Evolutionary conservation across 2,888 invertebrate genomes (phyloP), one percentile per base, ranked within the genome.

Genomic region (Balanococcus diminutus): DNA sequence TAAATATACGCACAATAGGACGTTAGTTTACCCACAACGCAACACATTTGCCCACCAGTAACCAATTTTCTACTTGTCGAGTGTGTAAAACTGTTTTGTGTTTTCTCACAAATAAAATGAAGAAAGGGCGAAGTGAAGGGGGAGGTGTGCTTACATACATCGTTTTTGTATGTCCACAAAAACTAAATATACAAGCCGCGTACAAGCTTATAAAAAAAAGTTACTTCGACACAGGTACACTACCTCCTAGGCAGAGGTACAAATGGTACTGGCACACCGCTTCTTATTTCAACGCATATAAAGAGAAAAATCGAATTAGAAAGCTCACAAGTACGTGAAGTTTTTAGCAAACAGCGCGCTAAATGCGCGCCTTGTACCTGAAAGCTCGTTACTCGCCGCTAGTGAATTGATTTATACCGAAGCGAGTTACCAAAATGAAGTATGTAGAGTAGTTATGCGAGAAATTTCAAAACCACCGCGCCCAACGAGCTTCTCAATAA

Each of bases 231-330:
- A 79, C 36, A 79, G 75, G 72, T 72, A 72, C 42, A 42, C 5
- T 36, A 36, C 8, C 8, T 36, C 36, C 36, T 36, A 36, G n/a
- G n/a, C n/a, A n/a, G n/a, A n/a, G n/a, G 46, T 61, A 61, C 72
- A 72, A 72, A 72, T 72, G 72, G 72, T 32, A 72, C n/a, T 72
- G 72, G 72, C 72, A 72, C n/a, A 72, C 72, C 28, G 72, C 72
- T 72, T 72, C 72, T 6, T 72, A 46, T 72, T 72, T 28, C 25
- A 31, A 72, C 72, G 72, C 31, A 72, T 72, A 72, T 32, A 72
- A 72, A 72, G 25, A 79, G 75, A 79, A 79, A 79, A 79, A 79
- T 79, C 36, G 36, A 79, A 79, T 79, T 79, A 79, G 36, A 79
- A 79, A 79, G 75, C 75, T 36, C 36, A 19, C 75, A 79, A 36